phyloP scores from a whole-genome alignment of 1,140 invertebrate genomes.

The Monomorium pharaonis region DNA sequence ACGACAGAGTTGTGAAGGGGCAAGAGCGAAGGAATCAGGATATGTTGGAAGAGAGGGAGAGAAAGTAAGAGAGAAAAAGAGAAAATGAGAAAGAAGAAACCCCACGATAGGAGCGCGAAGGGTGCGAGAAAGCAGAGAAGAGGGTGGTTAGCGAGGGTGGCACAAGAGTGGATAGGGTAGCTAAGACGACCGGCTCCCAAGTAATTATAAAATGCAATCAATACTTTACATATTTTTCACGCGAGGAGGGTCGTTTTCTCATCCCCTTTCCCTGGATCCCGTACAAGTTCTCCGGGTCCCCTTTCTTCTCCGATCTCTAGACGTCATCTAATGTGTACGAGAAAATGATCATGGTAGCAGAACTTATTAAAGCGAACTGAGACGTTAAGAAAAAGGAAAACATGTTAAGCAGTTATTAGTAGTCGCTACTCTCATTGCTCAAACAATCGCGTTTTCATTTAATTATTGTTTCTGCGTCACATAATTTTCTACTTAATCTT shows the following conservation, averaged over 20 bases:
- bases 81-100: conserved; percentile 67
- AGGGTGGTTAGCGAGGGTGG: conserved; percentile 73
- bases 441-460: not conserved
- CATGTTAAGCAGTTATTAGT: not conserved
- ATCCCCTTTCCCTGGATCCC: conserved; percentile 1
- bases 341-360: conserved; percentile 52
- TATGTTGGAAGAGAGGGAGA: conserved; percentile 49
- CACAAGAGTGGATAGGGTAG: conserved; percentile 79
- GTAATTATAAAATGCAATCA: conserved; percentile 86
- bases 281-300: conserved; percentile 62
- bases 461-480: conserved; percentile 5
- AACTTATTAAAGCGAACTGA: conserved; percentile 37
- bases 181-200: conserved; percentile 85
- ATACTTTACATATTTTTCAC: conserved; percentile 86
- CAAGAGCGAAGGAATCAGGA: conserved; percentile 65
- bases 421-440: not conserved
- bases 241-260: conserved; percentile 74
- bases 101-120: conserved; percentile 71
- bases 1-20: conserved; percentile 50
- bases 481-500: conserved; percentile 4
- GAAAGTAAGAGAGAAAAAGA: conserved; percentile 31
- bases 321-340: conserved; percentile 53
- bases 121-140: conserved; percentile 74
- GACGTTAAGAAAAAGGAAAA: conserved; percentile 14
- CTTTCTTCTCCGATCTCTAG: conserved; percentile 49